These are phyloP conservation scores for Uria aalge DNA, from an alignment of 2,113 vertebrate genomes.

Conservation along the genomic window DNA sequence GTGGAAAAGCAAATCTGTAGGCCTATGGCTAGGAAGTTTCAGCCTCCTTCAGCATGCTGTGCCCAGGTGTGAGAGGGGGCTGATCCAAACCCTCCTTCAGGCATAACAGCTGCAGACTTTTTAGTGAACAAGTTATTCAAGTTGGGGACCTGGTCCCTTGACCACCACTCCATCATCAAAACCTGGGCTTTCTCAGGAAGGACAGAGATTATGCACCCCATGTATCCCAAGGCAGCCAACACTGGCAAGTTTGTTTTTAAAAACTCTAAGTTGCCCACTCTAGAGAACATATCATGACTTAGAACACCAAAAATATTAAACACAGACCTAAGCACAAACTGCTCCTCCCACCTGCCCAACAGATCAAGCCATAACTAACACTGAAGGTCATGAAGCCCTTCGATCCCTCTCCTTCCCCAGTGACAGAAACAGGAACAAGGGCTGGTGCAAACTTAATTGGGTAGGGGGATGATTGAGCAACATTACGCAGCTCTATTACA, in stretches of 20 bases:
- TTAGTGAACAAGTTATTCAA: background rate
- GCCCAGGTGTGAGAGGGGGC: background rate
- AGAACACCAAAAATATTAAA: background rate
- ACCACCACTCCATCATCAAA: background rate
- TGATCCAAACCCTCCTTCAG: background rate
- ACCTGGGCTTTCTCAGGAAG: background rate
- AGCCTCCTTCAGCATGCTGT: background rate
- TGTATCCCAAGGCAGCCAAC: background rate
- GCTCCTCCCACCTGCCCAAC: background rate
- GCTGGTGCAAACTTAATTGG: background rate
- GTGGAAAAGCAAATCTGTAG: background rate
- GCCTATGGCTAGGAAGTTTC: background rate
- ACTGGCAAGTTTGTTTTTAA: background rate
- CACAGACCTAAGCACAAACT: background rate
- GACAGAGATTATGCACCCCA: background rate
- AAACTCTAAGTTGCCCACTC: background rate
- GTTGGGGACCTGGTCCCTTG: background rate
- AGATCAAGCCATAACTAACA: background rate
- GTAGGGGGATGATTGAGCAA: background rate
- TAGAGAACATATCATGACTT: background rate
- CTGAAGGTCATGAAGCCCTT: background rate
- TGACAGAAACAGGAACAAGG: background rate
- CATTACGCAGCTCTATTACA: background rate
- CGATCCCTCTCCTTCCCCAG: accelerated
- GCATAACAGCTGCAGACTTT: background rate